phyloP scores from a whole-genome alignment of 2,797 vertebrate species.

The Hemitrygon akajei region DNA sequence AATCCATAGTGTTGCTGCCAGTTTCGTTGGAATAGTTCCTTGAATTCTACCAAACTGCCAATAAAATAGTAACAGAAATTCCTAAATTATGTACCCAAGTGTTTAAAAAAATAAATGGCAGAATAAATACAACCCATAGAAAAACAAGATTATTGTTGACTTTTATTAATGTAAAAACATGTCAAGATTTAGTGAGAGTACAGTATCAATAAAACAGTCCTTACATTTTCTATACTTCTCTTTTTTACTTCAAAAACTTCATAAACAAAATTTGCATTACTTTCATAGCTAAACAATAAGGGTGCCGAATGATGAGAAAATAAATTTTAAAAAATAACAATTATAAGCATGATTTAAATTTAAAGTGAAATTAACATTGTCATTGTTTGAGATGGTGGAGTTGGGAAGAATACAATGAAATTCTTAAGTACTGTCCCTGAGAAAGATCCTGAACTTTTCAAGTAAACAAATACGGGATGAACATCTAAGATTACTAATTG shows the following conservation, averaged over 20 bases:
- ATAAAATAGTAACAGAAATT: background rate
- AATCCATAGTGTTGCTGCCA: background rate
- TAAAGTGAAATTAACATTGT: slow-evolving; percentile 42
- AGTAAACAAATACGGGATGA: slow-evolving; percentile 75
- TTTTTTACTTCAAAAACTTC: background rate
- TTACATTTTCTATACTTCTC: background rate
- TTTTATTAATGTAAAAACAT: background rate
- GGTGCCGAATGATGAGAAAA: background rate
- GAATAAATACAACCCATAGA: background rate
- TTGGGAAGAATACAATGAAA: slow-evolving; percentile 41
- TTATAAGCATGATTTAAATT: background rate
- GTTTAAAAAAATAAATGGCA: background rate
- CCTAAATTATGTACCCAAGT: background rate
- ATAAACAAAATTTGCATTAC: background rate
- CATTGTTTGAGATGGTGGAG: too few relatives aligned
- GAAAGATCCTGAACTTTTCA: slow-evolving; percentile 44
- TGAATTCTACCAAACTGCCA: background rate
- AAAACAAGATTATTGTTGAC: background rate
- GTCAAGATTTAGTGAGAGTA: background rate
- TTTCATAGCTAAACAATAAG: background rate
- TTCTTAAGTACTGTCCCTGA: slow-evolving; percentile 43
- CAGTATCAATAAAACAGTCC: background rate
- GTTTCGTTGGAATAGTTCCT: background rate
- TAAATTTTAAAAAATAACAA: too few relatives aligned
- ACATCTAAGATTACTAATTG: slow-evolving; percentile 99